Evolutionary conservation across 2,113 vertebrate species (phyloP), one percentile per base, ranked within the genome.

Genomic region (Archilochus colubris): DNA sequence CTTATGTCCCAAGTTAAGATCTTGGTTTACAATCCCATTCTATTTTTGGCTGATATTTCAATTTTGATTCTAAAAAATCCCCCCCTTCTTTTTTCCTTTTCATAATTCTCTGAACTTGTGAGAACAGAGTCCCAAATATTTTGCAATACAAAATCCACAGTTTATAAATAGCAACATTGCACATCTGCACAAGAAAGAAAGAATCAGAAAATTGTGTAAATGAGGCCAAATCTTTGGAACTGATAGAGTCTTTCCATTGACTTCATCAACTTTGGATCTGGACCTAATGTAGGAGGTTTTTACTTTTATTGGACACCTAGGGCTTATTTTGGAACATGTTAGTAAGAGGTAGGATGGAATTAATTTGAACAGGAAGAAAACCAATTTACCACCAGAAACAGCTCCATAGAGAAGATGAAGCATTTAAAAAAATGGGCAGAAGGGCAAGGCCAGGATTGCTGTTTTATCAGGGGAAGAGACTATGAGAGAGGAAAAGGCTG

Each of bases 291-390:
- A 88, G 83, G 82, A 91, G 82, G 78, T 12, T 92, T 92, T 92
- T 82, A 86, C 46, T 95, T 96, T 94, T 89, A 88, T 74, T 89
- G 90, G 87, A 59, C 82, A 86, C 91, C 79, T 64, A 94, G 68
- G 70, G 74, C 77, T 97, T 96, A 85, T 94, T 96, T 94, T 94
- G 95, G 89, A 93, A 69, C 44, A 33, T 30, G 53, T 43, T 64
- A 85, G 70, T 85, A 76, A 95, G 89, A 73, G 92, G 94, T 93
- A 96, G 87, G 80, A 95, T 88, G 89, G 91, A 92, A 96, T 94
- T 94, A 93, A 97, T 94, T 96, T 94, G 74, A 87, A 76, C 36
- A 91, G 75, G 90, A 85, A 10, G 59, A 75, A 92, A 96, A 62
- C 36, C 40, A 55, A 54, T 0, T 16, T 64, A 83, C 20, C 48